These are phyloP conservation scores for Pogonomyrmex barbatus DNA, from an alignment of 1,140 invertebrate genomes.

Conservation along the genomic window DNA sequence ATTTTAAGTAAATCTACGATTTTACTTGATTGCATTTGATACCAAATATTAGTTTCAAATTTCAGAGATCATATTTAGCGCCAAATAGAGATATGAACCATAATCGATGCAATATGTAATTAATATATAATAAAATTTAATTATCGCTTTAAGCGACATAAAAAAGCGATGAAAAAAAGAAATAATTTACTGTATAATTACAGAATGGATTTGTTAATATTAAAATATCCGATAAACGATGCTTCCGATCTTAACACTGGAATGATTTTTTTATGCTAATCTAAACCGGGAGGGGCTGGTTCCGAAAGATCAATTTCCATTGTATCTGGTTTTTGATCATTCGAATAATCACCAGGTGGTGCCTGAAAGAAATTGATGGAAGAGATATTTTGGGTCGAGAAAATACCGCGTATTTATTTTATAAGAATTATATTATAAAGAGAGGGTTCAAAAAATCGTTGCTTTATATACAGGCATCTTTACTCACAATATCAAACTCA, in stretches of 20 bases:
- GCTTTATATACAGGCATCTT: conserved; percentile 66
- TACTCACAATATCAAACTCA: conserved; percentile 85
- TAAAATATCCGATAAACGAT: conserved; percentile 57
- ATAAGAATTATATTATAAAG: conserved; percentile 58
- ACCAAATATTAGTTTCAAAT: conserved; percentile 6
- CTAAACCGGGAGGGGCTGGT: conserved; percentile 85
- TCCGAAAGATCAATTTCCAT: conserved; percentile 82
- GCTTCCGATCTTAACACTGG: conserved; percentile 66
- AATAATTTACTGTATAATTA: conserved; percentile 68
- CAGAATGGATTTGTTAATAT: conserved; percentile 67
- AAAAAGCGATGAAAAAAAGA: conserved; percentile 13
- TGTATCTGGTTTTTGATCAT: conserved; percentile 81
- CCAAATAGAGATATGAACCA: neutral
- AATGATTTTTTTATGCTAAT: conserved; percentile 77
- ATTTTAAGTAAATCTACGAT: conserved; percentile 3
- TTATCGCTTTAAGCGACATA: too few species aligned
- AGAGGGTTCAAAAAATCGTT: conserved; percentile 62
- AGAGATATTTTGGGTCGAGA: conserved; percentile 57
- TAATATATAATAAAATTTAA: neutral
- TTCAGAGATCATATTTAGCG: neutral
- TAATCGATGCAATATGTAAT: neutral
- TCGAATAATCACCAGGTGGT: conserved; percentile 81
- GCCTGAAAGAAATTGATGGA: conserved; percentile 76
- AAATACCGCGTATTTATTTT: conserved; percentile 55
- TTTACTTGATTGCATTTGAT: conserved; percentile 1